Evolutionary conservation across 2,888 invertebrate genomes (phyloP).

Genomic region (Harpagoxenus sublaevis): DNA sequence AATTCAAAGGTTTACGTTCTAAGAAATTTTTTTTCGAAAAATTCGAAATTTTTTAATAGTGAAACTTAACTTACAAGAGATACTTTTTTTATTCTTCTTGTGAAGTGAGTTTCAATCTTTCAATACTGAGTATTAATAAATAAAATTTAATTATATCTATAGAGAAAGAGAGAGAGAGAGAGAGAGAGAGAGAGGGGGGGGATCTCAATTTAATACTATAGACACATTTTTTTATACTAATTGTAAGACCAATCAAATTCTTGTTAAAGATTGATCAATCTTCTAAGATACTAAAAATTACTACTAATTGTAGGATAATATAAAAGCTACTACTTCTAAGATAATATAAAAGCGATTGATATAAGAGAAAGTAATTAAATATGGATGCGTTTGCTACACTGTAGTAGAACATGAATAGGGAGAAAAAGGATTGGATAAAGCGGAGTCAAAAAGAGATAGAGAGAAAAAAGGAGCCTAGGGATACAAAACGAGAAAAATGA

Average conservation of each 20-base stretch:
- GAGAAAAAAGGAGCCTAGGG: not conserved
- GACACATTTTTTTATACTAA: not conserved
- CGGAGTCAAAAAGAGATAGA: conserved; percentile 9
- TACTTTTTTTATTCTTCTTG: not conserved
- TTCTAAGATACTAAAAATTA: not conserved
- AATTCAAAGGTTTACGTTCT: not conserved
- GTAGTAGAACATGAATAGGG: conserved; percentile 7
- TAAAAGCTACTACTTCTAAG: not conserved
- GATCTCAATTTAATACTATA: not conserved
- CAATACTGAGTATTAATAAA: not conserved
- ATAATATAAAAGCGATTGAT: not conserved
- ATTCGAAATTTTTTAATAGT: not conserved
- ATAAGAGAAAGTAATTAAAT: not conserved
- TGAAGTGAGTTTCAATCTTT: not conserved
- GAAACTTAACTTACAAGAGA: not conserved
- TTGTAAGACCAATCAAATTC: not conserved
- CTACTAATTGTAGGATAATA: not conserved
- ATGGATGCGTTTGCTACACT: not conserved
- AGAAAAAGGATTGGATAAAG: not conserved
- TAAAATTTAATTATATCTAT: not conserved
- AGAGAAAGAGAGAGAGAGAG: not conserved
- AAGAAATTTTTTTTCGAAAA: not conserved
- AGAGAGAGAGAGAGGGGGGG: not conserved
- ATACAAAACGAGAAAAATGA: conserved; percentile 45
- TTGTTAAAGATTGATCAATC: not conserved